Evolutionary conservation across 2,113 vertebrate species (phyloP), one percentile per base, ranked within the genome.

Genomic region (Bothrops jararaca): DNA sequence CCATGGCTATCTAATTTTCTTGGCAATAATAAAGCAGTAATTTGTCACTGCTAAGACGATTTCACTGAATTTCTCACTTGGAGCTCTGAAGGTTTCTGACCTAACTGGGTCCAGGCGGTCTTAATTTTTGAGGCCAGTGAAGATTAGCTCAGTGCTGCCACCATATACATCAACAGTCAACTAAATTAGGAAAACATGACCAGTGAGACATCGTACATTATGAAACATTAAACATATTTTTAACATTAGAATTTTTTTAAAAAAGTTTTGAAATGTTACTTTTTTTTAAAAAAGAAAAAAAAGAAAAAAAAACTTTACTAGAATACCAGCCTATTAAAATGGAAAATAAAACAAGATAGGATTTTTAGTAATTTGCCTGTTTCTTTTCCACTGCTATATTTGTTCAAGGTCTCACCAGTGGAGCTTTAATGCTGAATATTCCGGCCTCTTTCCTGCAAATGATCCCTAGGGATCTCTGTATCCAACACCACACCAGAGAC

Each of bases 361-460:
- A 22, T 22, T 80, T 80, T 80, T 80, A 9, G 74, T 80, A 80
- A 22, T 22, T 39, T 42, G 3, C 3, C 34, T 9, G 18, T 42
- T 80, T 80, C 18, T 80, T 91, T 52, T 23, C 74, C 15, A 34
- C 13, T 39, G 34, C 58, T 52, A 69, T 4, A 26, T 80, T 74
- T 54, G 6, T 85, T 54, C 22, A n/a, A 42, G 20, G 10, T 80
- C 2, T 34, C 50, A 7, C 10, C 7, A 56, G 34, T 22, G 10
- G 48, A 88, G 39, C 22, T 12, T 15, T 29, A 3, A 10, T 23
- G 7, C 24, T 86, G 48, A 86, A 23, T 85, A 13, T 42, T 53
- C 22, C 18, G 45, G 12, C 29, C 69, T 48, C 1, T 12, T 86
- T 2, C 91, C 85, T 92, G 93, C 90, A 95, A 96, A 86, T 94